Conservation (phyloP, 2,888 invertebrate species). For the Acleris laterana region DNA sequence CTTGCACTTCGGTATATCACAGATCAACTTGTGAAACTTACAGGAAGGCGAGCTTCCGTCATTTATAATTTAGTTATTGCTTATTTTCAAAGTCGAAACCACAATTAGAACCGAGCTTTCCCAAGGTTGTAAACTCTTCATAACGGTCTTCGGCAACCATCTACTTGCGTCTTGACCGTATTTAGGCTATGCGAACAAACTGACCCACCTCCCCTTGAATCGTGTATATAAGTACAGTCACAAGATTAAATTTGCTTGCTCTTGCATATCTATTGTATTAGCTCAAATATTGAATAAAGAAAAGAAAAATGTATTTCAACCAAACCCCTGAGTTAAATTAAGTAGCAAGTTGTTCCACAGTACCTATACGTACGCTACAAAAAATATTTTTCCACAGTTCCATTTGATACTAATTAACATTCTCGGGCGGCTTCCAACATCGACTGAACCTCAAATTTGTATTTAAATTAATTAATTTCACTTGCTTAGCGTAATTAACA, state of each 20-base stretch:
- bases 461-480: constrained; percentile 48
- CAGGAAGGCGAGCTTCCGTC: constrained; percentile 19
- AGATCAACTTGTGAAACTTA: constrained; percentile 20
- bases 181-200: no score
- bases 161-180: no score
- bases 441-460: constrained; percentile 44
- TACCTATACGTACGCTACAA: background rate
- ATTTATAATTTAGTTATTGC: constrained; percentile 1
- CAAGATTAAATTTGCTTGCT: no score
- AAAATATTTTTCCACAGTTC: constrained; percentile 18
- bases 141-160: background rate
- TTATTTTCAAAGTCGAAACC: no score
- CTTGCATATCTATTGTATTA: no score
- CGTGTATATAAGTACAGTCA: no score
- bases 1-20: constrained; percentile 28
- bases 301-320: no score
- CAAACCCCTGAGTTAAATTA: no score
- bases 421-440: constrained; percentile 39
- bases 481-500: constrained; percentile 40
- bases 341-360: no score
- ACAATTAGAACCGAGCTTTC: no score
- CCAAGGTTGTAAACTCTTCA: background rate
- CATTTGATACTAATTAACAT: constrained; percentile 39
- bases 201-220: no score
- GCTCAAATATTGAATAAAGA: no score